Conservation (phyloP, 2,888 invertebrate species). For the Dynastes hyllus region DNA sequence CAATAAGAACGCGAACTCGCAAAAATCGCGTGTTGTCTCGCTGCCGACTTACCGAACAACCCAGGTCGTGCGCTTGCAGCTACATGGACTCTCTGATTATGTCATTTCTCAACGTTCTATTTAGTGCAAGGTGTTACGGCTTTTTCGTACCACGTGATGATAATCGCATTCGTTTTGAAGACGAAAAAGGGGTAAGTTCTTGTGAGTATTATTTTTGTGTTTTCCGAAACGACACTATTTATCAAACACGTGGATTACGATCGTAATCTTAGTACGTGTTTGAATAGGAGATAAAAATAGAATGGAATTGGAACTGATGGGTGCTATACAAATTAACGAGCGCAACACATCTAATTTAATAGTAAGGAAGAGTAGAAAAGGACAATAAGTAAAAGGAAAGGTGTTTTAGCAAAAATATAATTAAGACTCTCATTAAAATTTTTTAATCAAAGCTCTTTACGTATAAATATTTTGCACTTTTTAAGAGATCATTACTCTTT, state of each 20-base stretch:
- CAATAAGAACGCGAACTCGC: slow-evolving; percentile 23
- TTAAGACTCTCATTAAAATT: too few species aligned
- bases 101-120: slow-evolving; percentile 39
- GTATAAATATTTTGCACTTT: too few species aligned
- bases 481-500: too few species aligned
- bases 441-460: too few species aligned
- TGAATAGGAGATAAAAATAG: too few species aligned
- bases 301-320: too few species aligned
- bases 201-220: not conserved
- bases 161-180: not conserved
- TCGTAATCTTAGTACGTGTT: too few species aligned
- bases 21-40: slow-evolving; percentile 25
- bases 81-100: slow-evolving; percentile 34
- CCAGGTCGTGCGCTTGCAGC: slow-evolving; percentile 33
- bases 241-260: not conserved
- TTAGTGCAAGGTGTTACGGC: slow-evolving; percentile 42
- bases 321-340: too few species aligned
- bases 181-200: slow-evolving; percentile 23
- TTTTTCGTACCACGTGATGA: slow-evolving; percentile 30
- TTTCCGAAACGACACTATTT: not conserved
- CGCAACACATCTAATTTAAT: too few species aligned
- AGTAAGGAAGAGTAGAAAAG: too few species aligned
- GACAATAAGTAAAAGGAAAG: too few species aligned
- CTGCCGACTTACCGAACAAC: slow-evolving; percentile 22
- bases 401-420: too few species aligned